Conservation (phyloP, 1,140 invertebrate genomes). For the Cotesia chilonis region DNA sequence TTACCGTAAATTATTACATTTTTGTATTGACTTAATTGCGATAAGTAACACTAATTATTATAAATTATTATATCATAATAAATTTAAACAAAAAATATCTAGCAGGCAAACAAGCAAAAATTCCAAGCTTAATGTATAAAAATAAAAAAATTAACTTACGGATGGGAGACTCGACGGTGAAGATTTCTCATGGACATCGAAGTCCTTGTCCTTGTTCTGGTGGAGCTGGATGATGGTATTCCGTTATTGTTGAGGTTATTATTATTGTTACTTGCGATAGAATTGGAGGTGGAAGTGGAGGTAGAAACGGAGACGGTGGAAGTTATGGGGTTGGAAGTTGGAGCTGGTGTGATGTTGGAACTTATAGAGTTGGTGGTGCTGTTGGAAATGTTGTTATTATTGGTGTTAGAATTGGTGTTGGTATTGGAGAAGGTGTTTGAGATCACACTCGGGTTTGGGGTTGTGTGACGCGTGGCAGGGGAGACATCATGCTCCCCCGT, state of each 20-base stretch:
- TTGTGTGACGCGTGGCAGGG: conserved; percentile 51
- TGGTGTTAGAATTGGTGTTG: conserved; percentile 6
- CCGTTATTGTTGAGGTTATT: conserved; percentile 8
- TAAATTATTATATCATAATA: no score
- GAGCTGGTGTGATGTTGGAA: no score
- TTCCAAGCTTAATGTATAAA: neutral
- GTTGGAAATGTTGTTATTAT: no score
- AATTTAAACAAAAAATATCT: no score
- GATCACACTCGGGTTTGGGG: conserved; percentile 44
- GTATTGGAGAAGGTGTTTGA: conserved; percentile 38
- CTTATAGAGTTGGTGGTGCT: no score
- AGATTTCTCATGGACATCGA: conserved; percentile 62
- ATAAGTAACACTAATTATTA: no score
- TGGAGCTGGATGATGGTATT: conserved; percentile 34
- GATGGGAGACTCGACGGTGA: conserved; percentile 63
- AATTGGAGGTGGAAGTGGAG: no score
- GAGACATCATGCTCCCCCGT: conserved; percentile 48
- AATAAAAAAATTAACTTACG: conserved; percentile 54
- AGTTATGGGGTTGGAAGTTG: no score
- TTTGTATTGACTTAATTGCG: no score
- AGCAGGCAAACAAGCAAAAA: neutral
- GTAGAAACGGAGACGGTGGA: no score
- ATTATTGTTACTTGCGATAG: no score
- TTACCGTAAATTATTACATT: no score
- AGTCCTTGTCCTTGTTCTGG: conserved; percentile 50